Evolutionary conservation across 2,113 vertebrate species (phyloP), one percentile per base, ranked within the genome.

Genomic region (Haemorhous mexicanus): DNA sequence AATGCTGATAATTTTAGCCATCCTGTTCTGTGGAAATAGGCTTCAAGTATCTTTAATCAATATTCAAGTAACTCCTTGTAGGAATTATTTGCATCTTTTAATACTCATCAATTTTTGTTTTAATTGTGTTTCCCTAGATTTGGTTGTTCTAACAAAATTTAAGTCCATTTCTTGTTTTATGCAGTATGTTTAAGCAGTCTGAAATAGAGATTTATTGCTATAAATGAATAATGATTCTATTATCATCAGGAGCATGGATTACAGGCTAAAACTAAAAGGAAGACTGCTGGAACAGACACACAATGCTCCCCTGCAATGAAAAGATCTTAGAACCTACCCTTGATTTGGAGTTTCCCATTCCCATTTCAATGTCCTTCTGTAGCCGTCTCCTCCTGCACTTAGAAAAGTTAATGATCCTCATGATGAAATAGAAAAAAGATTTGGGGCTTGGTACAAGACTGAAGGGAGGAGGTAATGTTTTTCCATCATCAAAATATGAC

Each of bases 381-480:
- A 98, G 94, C 18, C 97, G 96, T 91, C 97, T 98, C 91, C 97
- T 97, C 87, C 97, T 97, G 95, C 98, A 98, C 77, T 97, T 98
- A 24, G 98, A 97, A 39, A 98, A 97, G 91, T 97, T 97, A 85
- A 98, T 52, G 79, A 98, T 96, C 89, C 98, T 96, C 97, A 98
- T 97, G 91, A 98, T 90, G 79, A 98, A 97, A 90, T 98, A 98
- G 93, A 98, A 97, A 95, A 99, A 98, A 4, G 98, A 99, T 94
- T 99, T 99, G 16, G 99, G 99, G 84, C 98, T 99, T 27, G 99
- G 99, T 62, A 99, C 98, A 55, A 99, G 97, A 96, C 98, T 99
- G 98, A 98, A 99, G 0, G 98, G 99, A 35, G 98, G 98, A 53
- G 99, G 99, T 59, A 99, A 97, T 3, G 99, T 99, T 93, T 99